These are phyloP conservation scores for Eriocheir sinensis DNA, from an alignment of 1,140 invertebrate genomes.

Conservation along the genomic window DNA sequence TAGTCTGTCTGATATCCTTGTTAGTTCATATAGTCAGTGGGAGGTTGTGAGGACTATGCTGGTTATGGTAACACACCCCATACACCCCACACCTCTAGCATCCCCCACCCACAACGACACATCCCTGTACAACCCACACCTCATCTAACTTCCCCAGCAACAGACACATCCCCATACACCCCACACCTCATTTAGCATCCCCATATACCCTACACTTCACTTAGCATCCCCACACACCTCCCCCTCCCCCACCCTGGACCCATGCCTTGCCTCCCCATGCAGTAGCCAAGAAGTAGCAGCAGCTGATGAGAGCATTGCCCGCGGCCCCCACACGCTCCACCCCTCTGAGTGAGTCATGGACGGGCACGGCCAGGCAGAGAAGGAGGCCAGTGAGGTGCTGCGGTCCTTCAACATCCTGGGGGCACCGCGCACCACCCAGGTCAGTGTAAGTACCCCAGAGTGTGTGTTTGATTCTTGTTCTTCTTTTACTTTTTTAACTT, in stretches of 20 bases:
- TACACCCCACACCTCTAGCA: no score
- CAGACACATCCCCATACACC: no score
- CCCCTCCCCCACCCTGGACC: neutral
- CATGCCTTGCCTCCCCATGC: neutral
- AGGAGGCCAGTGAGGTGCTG: constrained; percentile 74
- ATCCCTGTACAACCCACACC: no score
- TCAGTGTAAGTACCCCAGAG: constrained; percentile 33
- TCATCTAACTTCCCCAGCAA: no score
- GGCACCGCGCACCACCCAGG: constrained; percentile 67
- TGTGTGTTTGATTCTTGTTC: constrained; percentile 26
- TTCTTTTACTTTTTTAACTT: constrained; percentile 26
- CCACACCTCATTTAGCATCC: no score
- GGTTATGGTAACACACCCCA: no score
- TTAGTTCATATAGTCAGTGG: no score
- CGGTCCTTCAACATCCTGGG: constrained; percentile 75
- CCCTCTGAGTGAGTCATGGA: constrained; percentile 65
- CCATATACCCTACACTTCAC: neutral
- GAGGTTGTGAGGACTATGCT: no score
- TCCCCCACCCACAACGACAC: no score
- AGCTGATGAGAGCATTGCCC: constrained; percentile 16
- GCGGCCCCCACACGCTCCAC: neutral
- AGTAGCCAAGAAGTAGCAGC: constrained; percentile 35
- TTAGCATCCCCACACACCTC: neutral
- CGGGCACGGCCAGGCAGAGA: constrained; percentile 73
- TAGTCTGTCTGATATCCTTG: no score